Evolutionary conservation across 2,113 vertebrate genomes (phyloP), one percentile per base, ranked within the genome.

Genomic region (Dryoscopus gambensis): DNA sequence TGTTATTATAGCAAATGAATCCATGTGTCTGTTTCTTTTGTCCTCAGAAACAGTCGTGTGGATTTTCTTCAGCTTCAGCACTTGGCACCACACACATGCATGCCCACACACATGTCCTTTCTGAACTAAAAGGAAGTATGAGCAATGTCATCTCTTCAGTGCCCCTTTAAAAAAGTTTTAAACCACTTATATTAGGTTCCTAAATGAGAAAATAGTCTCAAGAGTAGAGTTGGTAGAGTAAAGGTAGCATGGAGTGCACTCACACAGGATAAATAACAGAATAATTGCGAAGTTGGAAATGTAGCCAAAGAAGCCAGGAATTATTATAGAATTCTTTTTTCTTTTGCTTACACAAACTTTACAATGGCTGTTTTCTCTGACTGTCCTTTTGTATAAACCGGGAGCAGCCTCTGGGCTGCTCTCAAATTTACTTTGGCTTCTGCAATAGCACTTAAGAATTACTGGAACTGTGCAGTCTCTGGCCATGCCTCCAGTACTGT

Each of bases 281-380:
- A 75, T 84, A 96, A 96, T 92, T 90, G 83, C 52, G 6, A 84
- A 84, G 73, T 24, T 95, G 76, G 83, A 95, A 84, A 78, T 13
- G 23, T 68, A 55, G 78, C 60, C 90, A 78, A 92, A 71, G 83
- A 92, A 90, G 56, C 15, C 60, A 90, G 65, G 37, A 77, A 93
- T 84, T 94, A 82, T 84, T 93, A 84, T 14, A 92, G 64, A 90
- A 88, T 88, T 84, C 64, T 90, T 94, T 76, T 80, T 86, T 56
- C 47, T 94, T 95, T 96, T 88, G 88, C 90, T 93, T 94, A 95
- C 95, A 93, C 73, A 92, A 92, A 94, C 93, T 93, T 93, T 82
- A 49, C 81, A 89, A 92, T 96, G 92, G 92, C 44, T 95, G 76
- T 94, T 96, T 96, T 95, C 92, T 84, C 74, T 76, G 81, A 92